phyloP scores from a whole-genome alignment of 2,797 vertebrate genomes.

The Podarcis lilfordi region DNA sequence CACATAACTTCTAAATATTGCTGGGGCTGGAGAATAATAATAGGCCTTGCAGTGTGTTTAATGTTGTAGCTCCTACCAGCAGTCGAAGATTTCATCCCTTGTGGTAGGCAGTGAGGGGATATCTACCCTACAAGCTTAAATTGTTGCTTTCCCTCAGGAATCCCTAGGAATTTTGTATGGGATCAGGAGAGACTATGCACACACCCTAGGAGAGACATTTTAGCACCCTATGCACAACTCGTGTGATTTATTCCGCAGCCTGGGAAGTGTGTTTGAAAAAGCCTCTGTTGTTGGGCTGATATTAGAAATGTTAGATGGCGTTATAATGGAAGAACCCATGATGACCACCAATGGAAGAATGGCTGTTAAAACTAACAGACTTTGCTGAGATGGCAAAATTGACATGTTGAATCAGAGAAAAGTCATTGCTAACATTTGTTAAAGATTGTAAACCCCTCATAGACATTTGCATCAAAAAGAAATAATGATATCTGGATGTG shows the following conservation, averaged over 20 bases:
- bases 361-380: no score
- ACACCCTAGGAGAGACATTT: not conserved
- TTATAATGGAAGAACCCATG: no score
- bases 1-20: slow-evolving; percentile 18
- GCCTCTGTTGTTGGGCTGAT: not conserved
- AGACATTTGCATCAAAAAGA: no score
- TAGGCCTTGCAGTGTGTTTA: not conserved
- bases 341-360: no score
- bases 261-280: not conserved
- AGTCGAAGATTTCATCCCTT: not conserved
- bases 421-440: no score
- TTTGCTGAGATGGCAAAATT: no score
- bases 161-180: not conserved
- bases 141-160: not conserved
- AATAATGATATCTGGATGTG: no score
- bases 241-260: not conserved
- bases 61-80: accelerated
- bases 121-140: not conserved
- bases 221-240: not conserved
- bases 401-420: no score
- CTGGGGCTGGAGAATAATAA: not conserved
- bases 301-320: no score
- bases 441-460: no score
- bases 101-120: accelerated
- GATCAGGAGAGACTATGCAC: no score